Evolutionary conservation across 2,888 invertebrate species (phyloP), one percentile per base, ranked within the genome.

Genomic region (Leptopilina drosophilae): DNA sequence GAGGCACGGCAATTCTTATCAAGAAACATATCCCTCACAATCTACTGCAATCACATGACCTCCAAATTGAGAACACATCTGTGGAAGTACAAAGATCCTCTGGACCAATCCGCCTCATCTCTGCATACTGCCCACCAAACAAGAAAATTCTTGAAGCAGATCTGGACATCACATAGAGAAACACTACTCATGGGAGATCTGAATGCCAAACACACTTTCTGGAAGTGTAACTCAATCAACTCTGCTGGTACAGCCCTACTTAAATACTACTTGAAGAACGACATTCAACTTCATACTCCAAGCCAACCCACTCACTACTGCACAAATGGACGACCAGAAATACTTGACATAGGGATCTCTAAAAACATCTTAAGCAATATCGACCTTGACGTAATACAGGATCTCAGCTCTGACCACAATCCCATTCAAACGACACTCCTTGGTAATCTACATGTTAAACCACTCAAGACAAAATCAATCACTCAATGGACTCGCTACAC

Each of bases 281-380:
- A 59, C 82, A 20, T 46, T 26, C 42, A 76, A 5, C 56, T 56
- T 9, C 59, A 77, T 2, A 84, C 84, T 11, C 81, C 79, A 14
- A 80, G 81, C 6, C 64, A 78, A 77, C 84, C 86, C 42, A 86
- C 83, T 5, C 84, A 85, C 79, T 87, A 85, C 14, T 84, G 86
- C 75, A 56, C 66, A 14, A 82, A 82, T n/a, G 85, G 87, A 83
- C 79, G 82, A 42, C 87, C 87, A 6, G 85, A 87, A 40, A 73
- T 86, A n/a, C 64, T 87, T 4, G 85, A 85, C 76, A 82, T 88
- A 64, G 85, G 83, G 62, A 80, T 86, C 4, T 80, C 83, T 9
- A 84, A 85, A 53, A 80, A 80, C 5, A 81, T 85, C 49, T 62
- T 78, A 20, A 33, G 62, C 69, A 83, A 80, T 42, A 78, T 79